Conservation (phyloP, 2,888 invertebrate species). For the Deilephila porcellus region DNA sequence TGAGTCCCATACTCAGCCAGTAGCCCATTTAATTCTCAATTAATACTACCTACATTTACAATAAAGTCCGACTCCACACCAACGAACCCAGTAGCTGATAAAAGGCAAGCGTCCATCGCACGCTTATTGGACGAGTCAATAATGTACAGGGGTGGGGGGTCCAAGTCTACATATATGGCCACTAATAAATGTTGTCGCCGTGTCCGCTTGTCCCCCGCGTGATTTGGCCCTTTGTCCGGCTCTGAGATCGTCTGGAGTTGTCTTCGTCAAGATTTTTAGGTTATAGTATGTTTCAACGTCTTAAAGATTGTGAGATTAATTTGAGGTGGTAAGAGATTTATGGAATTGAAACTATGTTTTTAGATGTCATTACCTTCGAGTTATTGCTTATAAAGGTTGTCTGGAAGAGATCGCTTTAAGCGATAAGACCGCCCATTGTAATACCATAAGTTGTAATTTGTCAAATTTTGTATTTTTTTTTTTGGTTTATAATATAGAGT, state of each 20-base stretch:
- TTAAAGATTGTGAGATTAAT: not conserved
- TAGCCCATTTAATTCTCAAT: too few species aligned
- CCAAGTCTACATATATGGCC: slow-evolving; percentile 56
- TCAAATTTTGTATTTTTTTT: too few species aligned
- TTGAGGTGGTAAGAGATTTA: too few species aligned
- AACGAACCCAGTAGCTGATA: slow-evolving; percentile 49
- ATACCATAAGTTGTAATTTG: too few species aligned
- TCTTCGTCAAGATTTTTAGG: slow-evolving; percentile 33
- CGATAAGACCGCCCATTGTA: too few species aligned
- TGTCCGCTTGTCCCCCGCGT: slow-evolving; percentile 64
- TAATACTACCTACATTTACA: not conserved
- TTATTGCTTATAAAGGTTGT: too few species aligned
- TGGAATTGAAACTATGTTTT: too few species aligned
- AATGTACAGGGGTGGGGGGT: slow-evolving; percentile 66
- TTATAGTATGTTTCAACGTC: not conserved
- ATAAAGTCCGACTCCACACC: slow-evolving; percentile 52
- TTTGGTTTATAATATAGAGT: too few species aligned
- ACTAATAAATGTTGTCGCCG: slow-evolving; percentile 73
- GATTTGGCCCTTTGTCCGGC: slow-evolving; percentile 52
- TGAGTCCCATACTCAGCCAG: too few species aligned
- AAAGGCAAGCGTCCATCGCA: slow-evolving; percentile 75
- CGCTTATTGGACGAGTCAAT: slow-evolving; percentile 84
- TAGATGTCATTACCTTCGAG: too few species aligned
- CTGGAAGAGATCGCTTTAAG: too few species aligned
- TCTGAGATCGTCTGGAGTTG: slow-evolving; percentile 3